Percentiles rank a stretch among this genome's conserved stretches.
phyloP scores from a whole-genome alignment of 2,113 vertebrate genomes.

The Etia nguti region DNA sequence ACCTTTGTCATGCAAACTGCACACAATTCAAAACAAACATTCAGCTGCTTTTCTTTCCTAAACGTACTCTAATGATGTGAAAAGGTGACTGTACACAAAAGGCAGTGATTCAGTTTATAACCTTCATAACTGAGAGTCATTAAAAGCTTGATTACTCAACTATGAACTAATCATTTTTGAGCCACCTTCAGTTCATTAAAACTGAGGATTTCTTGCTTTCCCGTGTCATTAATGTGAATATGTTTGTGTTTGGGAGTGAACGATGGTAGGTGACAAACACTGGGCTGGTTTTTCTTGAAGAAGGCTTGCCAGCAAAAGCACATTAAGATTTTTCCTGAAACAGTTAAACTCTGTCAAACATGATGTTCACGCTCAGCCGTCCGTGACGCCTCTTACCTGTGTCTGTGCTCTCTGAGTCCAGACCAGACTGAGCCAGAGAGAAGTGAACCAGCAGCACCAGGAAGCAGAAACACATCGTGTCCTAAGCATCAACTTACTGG shows the following conservation, averaged over 20 bases:
- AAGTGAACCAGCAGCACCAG: conserved; percentile 36
- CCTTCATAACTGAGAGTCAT: too few species aligned
- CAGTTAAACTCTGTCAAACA: too few species aligned
- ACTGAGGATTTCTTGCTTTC: too few species aligned
- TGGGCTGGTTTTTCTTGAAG: background rate
- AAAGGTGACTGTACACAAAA: too few species aligned
- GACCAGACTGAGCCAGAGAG: conserved; percentile 21
- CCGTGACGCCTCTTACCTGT: conserved; percentile 10
- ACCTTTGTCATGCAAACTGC: too few species aligned
- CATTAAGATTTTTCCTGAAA: background rate
- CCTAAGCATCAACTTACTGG: background rate
- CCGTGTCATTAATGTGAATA: background rate
- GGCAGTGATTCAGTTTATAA: too few species aligned
- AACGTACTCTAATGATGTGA: too few species aligned
- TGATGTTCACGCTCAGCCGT: background rate
- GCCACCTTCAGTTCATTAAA: too few species aligned
- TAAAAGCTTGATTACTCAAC: too few species aligned
- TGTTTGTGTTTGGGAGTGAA: background rate
- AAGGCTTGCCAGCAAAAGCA: background rate
- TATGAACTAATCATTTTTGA: too few species aligned
- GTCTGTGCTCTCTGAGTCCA: conserved; percentile 21
- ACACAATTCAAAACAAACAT: too few species aligned
- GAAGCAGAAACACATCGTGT: conserved; percentile 15
- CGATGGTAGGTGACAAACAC: background rate
- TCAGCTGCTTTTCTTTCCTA: too few species aligned